Evolutionary conservation across 37 sponge, comb jelly and placozoan species (phyloP).

Genomic region (Cliona cf. orientalis): DNA sequence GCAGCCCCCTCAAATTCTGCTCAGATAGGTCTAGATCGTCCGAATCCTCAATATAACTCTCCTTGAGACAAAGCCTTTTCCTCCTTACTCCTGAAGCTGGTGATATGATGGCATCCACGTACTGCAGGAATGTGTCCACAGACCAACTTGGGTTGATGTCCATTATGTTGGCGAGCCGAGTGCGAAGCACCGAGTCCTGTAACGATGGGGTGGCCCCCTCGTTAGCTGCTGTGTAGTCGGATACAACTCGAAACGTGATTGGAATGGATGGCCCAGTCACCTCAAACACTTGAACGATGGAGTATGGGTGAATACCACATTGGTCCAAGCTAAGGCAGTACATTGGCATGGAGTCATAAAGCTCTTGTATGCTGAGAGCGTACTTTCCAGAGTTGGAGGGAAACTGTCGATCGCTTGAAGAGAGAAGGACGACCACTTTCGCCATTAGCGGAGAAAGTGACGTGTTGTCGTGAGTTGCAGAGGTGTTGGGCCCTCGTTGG

Average conservation of each 20-base stretch:
- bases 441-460: conserved; percentile 1
- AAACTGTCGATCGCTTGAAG: conserved; percentile 35
- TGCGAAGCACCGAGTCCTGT: neutral
- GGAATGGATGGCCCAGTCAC: conserved; percentile 67
- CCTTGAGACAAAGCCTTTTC: conserved; percentile 12
- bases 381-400: conserved; percentile 22
- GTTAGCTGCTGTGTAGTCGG: neutral
- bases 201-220: neutral
- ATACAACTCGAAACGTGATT: conserved; percentile 14
- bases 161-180: conserved; percentile 52
- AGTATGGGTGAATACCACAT: conserved; percentile 30
- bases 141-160: conserved; percentile 69
- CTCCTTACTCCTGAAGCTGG: neutral
- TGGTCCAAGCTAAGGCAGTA: conserved; percentile 24
- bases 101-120: conserved; percentile 55
- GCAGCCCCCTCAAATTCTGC: conserved; percentile 31
- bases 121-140: conserved; percentile 40
- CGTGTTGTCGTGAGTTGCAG: neutral
- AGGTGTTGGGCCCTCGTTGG: neutral
- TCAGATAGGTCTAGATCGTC: neutral
- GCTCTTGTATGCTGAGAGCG: conserved; percentile 18
- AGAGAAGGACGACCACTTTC: conserved; percentile 35
- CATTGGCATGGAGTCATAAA: conserved; percentile 59
- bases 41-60: neutral
- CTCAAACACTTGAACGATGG: conserved; percentile 56